phyloP scores from a whole-genome alignment of 2,888 invertebrate species.

The Rhingia campestris region DNA sequence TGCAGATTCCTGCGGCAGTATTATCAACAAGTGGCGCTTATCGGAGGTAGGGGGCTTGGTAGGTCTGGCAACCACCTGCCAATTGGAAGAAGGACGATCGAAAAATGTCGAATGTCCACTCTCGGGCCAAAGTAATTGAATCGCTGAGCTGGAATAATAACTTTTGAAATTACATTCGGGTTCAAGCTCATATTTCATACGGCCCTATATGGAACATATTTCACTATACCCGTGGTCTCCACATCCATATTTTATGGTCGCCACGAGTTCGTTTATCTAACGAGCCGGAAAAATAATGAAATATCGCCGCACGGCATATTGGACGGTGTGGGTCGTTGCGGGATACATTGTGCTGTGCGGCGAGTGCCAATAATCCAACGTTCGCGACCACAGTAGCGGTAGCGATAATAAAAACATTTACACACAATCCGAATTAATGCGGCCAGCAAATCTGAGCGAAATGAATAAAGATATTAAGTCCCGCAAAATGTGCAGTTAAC shows the following conservation, averaged over 20 bases:
- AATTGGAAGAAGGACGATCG: constrained; percentile 22
- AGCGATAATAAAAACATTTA: constrained; percentile 36
- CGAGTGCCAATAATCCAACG: constrained; percentile 31
- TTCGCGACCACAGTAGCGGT: constrained; percentile 24
- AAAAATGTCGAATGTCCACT: background rate
- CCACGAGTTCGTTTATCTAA: constrained; percentile 51
- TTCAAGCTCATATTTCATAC: constrained; percentile 31
- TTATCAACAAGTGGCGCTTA: constrained; percentile 31
- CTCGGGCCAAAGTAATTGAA: constrained; percentile 33
- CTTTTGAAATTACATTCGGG: constrained; percentile 46
- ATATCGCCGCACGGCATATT: constrained; percentile 34
- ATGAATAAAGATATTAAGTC: constrained; percentile 35
- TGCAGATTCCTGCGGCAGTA: constrained; percentile 1
- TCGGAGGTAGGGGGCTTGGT: background rate
- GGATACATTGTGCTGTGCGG: constrained; percentile 18
- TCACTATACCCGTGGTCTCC: constrained; percentile 19
- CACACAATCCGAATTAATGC: constrained; percentile 39
- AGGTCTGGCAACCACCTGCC: background rate
- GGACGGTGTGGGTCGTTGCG: constrained; percentile 10
- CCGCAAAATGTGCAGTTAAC: constrained; percentile 31
- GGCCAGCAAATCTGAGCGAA: constrained; percentile 35
- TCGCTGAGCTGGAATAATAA: constrained; percentile 45
- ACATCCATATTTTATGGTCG: constrained; percentile 53
- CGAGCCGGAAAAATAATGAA: constrained; percentile 52
- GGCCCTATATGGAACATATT: constrained; percentile 25